phyloP scores from a whole-genome alignment of 2,888 invertebrate species.

The Altica lythri region DNA sequence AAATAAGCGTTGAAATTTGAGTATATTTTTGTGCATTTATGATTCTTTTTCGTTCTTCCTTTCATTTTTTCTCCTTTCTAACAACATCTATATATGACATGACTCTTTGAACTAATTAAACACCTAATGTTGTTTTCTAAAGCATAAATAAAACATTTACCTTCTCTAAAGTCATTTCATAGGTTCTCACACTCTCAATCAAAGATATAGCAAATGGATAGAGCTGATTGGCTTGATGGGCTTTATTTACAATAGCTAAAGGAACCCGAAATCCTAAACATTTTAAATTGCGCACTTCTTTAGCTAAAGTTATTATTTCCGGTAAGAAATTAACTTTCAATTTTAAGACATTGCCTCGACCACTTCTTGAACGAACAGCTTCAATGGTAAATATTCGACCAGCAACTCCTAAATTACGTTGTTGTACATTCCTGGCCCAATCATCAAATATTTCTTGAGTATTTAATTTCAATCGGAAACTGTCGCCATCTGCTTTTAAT shows the following conservation, averaged over 20 bases:
- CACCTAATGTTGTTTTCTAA: too few species aligned
- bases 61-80: too few species aligned
- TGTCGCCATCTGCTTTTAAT: constrained; percentile 96
- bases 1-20: too few species aligned
- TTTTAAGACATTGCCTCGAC: constrained; percentile 84
- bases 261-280: constrained; percentile 96
- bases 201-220: constrained; percentile 99
- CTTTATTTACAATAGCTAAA: constrained; percentile 97
- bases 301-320: constrained; percentile 96
- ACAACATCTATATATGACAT: too few species aligned
- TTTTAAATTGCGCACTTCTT: constrained; percentile 96
- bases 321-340: constrained; percentile 94
- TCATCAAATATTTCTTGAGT: constrained; percentile 98
- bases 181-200: constrained; percentile 96
- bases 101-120: too few species aligned
- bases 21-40: too few species aligned
- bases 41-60: too few species aligned
- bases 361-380: constrained; percentile 74
- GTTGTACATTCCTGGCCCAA: constrained; percentile 94
- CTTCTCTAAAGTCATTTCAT: constrained; percentile 96
- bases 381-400: constrained; percentile 96
- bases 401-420: constrained; percentile 90
- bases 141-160: too few species aligned
- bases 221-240: constrained; percentile 97
- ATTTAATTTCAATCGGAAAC: constrained; percentile 93